These are phyloP conservation scores for Tragelaphus imberbis DNA, from an alignment of 2,113 vertebrate species.

Conservation along the genomic window DNA sequence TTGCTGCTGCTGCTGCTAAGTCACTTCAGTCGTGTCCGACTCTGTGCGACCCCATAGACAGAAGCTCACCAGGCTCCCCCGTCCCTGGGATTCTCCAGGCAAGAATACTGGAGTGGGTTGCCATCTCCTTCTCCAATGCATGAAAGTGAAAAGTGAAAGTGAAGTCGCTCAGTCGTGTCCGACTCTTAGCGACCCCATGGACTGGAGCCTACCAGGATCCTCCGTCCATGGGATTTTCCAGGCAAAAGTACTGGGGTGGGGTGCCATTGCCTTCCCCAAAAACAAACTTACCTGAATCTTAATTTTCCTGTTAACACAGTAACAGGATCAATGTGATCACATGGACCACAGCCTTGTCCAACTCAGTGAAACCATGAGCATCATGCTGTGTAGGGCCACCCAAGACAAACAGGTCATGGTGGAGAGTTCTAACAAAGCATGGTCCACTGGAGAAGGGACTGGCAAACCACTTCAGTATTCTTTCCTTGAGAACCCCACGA, in stretches of 20 bases:
- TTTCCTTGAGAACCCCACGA: background rate
- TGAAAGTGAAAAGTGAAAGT: no score
- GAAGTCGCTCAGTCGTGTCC: no score
- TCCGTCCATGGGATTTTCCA: no score
- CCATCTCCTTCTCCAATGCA: no score
- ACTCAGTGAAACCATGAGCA: background rate
- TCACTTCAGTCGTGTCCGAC: no score
- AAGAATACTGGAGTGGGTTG: no score
- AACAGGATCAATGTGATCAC: background rate
- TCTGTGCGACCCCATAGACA: no score
- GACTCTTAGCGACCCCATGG: no score
- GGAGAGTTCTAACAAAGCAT: background rate
- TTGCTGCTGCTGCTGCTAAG: background rate
- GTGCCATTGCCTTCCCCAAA: background rate
- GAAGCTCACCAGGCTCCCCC: no score
- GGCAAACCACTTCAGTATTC: background rate
- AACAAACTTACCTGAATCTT: background rate
- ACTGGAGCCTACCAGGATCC: no score
- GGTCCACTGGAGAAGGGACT: background rate
- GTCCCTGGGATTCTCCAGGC: no score
- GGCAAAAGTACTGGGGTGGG: no score
- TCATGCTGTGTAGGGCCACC: background rate
- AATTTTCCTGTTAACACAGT: background rate
- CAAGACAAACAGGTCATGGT: background rate
- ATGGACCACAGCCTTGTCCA: background rate